Conservation (phyloP, 2,113 vertebrate genomes). For the Emydocephalus ijimae region DNA sequence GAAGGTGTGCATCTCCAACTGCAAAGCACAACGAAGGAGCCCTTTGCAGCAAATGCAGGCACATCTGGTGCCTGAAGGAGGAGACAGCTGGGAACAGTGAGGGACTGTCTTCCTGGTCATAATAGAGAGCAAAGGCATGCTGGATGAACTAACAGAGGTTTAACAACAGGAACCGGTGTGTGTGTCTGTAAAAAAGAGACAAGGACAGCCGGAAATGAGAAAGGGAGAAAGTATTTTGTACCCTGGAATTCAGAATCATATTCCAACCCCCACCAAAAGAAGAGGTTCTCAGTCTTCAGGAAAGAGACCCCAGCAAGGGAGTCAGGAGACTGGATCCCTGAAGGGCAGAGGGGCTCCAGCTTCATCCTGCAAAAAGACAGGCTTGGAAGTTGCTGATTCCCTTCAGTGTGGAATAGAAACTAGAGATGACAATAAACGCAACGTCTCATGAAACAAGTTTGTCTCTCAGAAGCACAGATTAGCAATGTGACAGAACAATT, state of each 20-base stretch:
- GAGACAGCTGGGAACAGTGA: not conserved
- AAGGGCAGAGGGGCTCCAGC: not conserved
- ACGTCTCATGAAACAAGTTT: not conserved
- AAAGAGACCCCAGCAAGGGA: not conserved
- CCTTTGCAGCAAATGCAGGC: not conserved
- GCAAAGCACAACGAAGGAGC: not conserved
- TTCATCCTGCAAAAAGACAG: not conserved
- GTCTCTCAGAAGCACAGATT: not conserved
- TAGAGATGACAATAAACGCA: not conserved
- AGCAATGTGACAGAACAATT: not conserved
- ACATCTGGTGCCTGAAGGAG: not conserved
- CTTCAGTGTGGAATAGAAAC: not conserved
- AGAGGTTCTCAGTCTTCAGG: not conserved
- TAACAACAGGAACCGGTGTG: not conserved
- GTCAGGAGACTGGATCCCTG: not conserved
- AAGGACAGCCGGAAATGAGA: not conserved
- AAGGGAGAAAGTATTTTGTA: not conserved
- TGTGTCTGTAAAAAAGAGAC: not conserved
- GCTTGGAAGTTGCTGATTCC: not conserved
- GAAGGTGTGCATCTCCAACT: not conserved
- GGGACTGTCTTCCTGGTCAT: not conserved
- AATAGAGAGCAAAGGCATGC: not conserved
- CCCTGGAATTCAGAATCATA: not conserved
- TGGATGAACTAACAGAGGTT: not conserved
- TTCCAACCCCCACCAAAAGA: not conserved